These are phyloP conservation scores for Drosophila orena DNA, from an alignment of 1,140 invertebrate genomes.

Conservation along the genomic window DNA sequence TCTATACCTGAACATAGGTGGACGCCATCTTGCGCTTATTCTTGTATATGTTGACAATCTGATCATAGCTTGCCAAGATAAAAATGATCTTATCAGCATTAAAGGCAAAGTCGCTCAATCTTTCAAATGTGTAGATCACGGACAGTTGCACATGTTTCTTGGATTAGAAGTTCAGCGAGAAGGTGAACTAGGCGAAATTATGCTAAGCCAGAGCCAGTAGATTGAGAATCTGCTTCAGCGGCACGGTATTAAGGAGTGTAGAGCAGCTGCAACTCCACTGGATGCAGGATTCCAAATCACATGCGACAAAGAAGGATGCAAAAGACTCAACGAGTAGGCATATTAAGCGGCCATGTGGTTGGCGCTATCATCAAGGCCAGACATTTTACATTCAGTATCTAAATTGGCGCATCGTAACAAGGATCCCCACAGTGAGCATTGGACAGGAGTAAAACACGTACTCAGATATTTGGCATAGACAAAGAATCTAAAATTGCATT, in stretches of 20 bases:
- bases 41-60: too few relatives aligned
- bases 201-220: too few relatives aligned
- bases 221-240: too few relatives aligned
- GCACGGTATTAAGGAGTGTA: too few relatives aligned
- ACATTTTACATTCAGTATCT: constrained; percentile 3
- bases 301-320: constrained; percentile 2
- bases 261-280: constrained; percentile 2
- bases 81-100: too few relatives aligned
- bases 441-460: constrained; percentile 8
- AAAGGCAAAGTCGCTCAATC: too few relatives aligned
- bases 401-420: constrained; percentile 3
- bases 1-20: background rate
- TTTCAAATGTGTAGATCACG: too few relatives aligned
- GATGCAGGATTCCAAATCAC: constrained; percentile 1
- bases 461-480: constrained; percentile 6
- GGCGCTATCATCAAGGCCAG: constrained; percentile 3
- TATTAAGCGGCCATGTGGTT: background rate
- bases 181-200: background rate
- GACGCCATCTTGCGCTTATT: too few relatives aligned
- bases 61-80: too few relatives aligned
- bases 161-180: background rate
- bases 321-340: background rate
- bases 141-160: too few relatives aligned
- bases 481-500: constrained; percentile 1
- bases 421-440: constrained; percentile 1